Conservation (phyloP, 1,140 invertebrate genomes). For the Tachypleus tridentatus region DNA sequence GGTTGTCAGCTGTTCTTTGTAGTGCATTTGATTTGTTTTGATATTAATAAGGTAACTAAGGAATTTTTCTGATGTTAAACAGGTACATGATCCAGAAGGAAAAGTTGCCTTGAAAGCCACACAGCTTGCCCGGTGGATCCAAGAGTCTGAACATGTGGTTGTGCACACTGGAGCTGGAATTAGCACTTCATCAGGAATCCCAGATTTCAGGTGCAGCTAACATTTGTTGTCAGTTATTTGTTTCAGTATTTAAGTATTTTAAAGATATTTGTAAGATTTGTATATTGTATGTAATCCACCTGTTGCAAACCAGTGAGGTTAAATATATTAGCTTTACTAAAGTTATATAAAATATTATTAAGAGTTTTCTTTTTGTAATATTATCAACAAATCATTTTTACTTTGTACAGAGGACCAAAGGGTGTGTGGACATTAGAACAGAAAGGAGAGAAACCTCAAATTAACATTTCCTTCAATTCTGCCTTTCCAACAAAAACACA, state of each 20-base stretch:
- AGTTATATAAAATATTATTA: not conserved
- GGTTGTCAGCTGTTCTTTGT: too few species aligned
- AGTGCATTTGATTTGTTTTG: too few species aligned
- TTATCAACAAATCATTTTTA: too few species aligned
- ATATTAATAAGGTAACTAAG: too few species aligned
- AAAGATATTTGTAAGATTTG: too few species aligned
- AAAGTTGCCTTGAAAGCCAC: conserved; percentile 63
- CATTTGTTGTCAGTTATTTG: too few species aligned
- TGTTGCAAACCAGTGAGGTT: too few species aligned
- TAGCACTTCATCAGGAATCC: conserved; percentile 93
- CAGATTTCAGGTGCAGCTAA: conserved; percentile 95
- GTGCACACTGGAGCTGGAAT: conserved; percentile 94
- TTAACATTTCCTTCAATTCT: conserved; percentile 69
- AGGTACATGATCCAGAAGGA: conserved; percentile 43
- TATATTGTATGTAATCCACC: too few species aligned
- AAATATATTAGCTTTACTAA: too few species aligned
- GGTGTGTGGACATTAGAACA: conserved; percentile 97
- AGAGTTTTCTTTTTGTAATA: too few species aligned
- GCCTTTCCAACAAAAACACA: conserved; percentile 88
- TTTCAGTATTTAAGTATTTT: too few species aligned
- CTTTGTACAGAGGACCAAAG: conserved; percentile 64
- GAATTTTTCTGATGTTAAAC: conserved; percentile 3
- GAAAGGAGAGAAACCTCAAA: conserved; percentile 70
- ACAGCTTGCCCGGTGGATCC: conserved; percentile 60
- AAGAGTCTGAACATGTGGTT: conserved; percentile 67